Percentiles rank a stretch among this genome's conserved stretches.
Conservation (phyloP, 2,888 invertebrate genomes). For the Diaphora mendica region DNA sequence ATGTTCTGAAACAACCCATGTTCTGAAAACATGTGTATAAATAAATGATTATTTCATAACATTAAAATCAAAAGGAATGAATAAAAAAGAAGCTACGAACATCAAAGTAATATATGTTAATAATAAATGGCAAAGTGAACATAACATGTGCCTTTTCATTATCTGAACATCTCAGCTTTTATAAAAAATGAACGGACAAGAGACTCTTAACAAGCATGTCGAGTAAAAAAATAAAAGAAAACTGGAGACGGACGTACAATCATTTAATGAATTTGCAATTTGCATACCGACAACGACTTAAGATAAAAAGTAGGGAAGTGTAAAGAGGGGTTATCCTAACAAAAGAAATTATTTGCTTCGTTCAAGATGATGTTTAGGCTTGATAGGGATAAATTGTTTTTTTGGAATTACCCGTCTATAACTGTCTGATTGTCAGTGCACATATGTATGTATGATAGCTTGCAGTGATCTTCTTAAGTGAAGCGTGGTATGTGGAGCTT, state of each 20-base stretch:
- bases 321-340: slow-evolving; percentile 48
- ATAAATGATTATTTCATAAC: background rate
- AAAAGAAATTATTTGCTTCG: background rate
- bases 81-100: background rate
- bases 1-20: background rate
- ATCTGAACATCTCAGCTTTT: slow-evolving; percentile 64
- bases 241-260: slow-evolving; percentile 74
- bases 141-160: slow-evolving; percentile 48
- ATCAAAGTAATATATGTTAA: slow-evolving; percentile 3
- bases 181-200: slow-evolving; percentile 68
- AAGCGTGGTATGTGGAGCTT: too few species aligned
- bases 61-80: background rate
- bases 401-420: background rate
- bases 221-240: slow-evolving; percentile 68
- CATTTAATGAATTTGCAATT: slow-evolving; percentile 84
- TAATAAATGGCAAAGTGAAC: slow-evolving; percentile 2
- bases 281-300: slow-evolving; percentile 77
- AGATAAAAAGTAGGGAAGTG: slow-evolving; percentile 62
- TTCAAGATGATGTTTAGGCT: background rate
- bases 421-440: background rate
- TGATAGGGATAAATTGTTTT: background rate
- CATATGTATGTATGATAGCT: background rate
- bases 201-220: slow-evolving; percentile 71
- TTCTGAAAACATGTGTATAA: background rate
- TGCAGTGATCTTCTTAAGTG: background rate